These are phyloP conservation scores for Calvadosia cruxmelitensis DNA, from an alignment of 30 jellyfish, hydroid and myxozoan species.

Conservation along the genomic window DNA sequence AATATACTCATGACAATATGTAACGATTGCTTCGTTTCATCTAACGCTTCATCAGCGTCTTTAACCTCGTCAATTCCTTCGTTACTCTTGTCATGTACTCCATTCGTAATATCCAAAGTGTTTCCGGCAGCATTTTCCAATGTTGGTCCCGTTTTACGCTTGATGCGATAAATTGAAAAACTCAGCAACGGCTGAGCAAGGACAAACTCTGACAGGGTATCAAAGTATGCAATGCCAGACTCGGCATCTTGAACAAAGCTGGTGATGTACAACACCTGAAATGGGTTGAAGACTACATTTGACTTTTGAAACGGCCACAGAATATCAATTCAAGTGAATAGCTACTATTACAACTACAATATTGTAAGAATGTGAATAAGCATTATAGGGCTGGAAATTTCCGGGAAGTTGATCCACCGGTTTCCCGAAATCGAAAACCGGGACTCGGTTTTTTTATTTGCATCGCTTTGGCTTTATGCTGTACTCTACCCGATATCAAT, in stretches of 20 bases:
- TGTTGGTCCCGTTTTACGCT: conserved; percentile 21
- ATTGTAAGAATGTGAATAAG: too few relatives aligned
- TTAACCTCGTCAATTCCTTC: conserved; percentile 6
- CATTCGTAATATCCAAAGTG: conserved; percentile 9
- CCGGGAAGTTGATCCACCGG: too few relatives aligned
- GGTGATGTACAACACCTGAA: conserved; percentile 65
- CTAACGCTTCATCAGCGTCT: conserved; percentile 8
- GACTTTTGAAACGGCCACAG: too few relatives aligned
- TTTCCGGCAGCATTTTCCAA: conserved; percentile 19
- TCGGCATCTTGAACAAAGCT: conserved; percentile 45
- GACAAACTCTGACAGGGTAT: conserved; percentile 60
- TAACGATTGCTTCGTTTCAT: conserved; percentile 16
- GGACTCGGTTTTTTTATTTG: too few relatives aligned
- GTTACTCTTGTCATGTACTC: conserved; percentile 22
- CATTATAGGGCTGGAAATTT: too few relatives aligned
- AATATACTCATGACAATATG: conserved; percentile 42
- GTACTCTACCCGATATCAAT: too few relatives aligned
- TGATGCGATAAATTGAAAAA: conserved; percentile 44
- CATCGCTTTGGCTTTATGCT: too few relatives aligned
- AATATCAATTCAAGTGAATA: too few relatives aligned
- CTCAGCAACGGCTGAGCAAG: conserved; percentile 74
- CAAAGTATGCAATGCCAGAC: conserved; percentile 42
- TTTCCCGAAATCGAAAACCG: too few relatives aligned
- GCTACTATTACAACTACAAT: too few relatives aligned
- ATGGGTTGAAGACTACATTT: too few relatives aligned